These are phyloP conservation scores for Gasterosteus nipponicus DNA, from an alignment of 2,113 vertebrate genomes.

Conservation along the genomic window DNA sequence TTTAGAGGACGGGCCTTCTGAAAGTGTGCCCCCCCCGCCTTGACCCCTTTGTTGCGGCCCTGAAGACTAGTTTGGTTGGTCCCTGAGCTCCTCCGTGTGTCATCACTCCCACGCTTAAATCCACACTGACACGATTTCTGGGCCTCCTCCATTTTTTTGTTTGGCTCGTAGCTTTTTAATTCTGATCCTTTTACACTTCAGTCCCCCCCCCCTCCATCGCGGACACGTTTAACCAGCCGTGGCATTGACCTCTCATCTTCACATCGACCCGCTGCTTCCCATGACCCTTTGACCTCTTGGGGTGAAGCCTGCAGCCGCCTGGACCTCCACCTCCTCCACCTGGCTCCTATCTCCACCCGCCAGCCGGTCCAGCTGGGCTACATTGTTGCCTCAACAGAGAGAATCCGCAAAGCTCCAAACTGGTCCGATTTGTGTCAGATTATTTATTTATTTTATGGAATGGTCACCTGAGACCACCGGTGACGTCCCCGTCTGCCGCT, in stretches of 20 bases:
- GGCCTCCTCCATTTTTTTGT: slow-evolving; percentile 15
- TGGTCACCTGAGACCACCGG: no score
- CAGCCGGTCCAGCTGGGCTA: slow-evolving; percentile 56
- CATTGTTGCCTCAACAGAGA: slow-evolving; percentile 25
- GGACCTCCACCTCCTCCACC: slow-evolving; percentile 53
- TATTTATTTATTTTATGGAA: neutral
- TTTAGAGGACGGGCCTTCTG: neutral
- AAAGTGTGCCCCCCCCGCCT: neutral
- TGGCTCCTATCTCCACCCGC: slow-evolving; percentile 47
- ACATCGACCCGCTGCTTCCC: slow-evolving; percentile 67
- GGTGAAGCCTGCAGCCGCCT: slow-evolving; percentile 66
- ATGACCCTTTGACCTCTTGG: slow-evolving; percentile 69
- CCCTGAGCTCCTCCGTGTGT: neutral
- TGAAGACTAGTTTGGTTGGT: neutral
- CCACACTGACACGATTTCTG: slow-evolving; percentile 2
- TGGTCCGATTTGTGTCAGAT: neutral
- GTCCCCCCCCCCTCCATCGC: neutral
- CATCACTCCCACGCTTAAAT: slow-evolving; percentile 16
- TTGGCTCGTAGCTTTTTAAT: slow-evolving; percentile 45
- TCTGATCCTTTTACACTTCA: slow-evolving; percentile 32
- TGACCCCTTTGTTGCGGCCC: neutral
- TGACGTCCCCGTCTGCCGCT: slow-evolving; percentile 25
- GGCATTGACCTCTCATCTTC: slow-evolving; percentile 71
- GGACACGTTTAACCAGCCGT: slow-evolving; percentile 62
- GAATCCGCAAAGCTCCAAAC: neutral